A percentile compares a stretch with the other conserved stretches of the same genome.
Evolutionary conservation across 2,113 vertebrate genomes (phyloP).

Genomic region (Campylomormyrus numenius): DNA sequence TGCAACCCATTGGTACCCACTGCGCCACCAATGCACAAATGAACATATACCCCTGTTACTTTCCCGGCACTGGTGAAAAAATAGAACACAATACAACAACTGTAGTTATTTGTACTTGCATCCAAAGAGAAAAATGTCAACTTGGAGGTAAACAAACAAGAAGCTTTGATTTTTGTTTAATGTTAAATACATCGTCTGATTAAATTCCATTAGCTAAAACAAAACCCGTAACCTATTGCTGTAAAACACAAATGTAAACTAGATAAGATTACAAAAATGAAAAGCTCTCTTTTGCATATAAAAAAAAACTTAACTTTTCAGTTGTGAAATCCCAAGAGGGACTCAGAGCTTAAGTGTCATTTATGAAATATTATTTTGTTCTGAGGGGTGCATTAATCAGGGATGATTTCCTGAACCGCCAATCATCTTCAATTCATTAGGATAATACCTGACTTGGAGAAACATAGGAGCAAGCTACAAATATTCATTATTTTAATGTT

Average conservation of each 20-base stretch:
- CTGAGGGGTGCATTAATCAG: conserved; percentile 29
- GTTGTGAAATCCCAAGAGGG: not conserved
- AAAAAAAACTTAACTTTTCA: not conserved
- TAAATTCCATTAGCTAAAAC: not conserved
- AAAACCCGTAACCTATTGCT: not conserved
- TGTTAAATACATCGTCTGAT: not conserved
- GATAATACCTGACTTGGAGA: conserved; percentile 26
- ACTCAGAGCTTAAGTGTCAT: conserved; percentile 14
- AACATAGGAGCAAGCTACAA: conserved; percentile 17
- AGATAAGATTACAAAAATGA: not conserved
- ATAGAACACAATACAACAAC: not conserved
- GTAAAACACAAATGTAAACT: not conserved
- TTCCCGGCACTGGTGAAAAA: not conserved
- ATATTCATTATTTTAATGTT: conserved; percentile 26
- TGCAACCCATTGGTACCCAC: not conserved
- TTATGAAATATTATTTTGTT: conserved; percentile 29
- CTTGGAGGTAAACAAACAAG: not conserved
- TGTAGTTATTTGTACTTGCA: not conserved
- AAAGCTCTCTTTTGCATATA: not conserved
- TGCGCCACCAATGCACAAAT: not conserved
- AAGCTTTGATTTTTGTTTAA: not conserved
- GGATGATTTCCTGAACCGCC: conserved; percentile 17
- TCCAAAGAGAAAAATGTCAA: not conserved
- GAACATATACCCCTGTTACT: not conserved
- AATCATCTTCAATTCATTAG: conserved; percentile 32